A percentile compares a stretch with the other conserved stretches of the same genome.
phyloP scores from a whole-genome alignment of 2,797 vertebrate species.

The Rhinatrema bivittatum region DNA sequence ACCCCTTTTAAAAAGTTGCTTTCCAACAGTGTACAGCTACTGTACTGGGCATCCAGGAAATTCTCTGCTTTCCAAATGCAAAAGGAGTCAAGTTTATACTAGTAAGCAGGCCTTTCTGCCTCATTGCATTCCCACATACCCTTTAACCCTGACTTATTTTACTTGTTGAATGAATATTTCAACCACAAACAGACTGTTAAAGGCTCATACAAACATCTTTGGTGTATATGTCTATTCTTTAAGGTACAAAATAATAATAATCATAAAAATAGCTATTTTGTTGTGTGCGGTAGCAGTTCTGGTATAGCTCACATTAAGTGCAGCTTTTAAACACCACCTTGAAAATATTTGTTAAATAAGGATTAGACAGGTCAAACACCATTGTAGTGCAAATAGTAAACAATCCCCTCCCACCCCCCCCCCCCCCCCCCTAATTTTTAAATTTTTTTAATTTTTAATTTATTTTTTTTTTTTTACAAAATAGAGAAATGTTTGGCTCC shows the following conservation, averaged over 20 bases:
- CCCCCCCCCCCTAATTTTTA: too few species aligned
- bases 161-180: constrained; percentile 43
- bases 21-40: constrained; percentile 52
- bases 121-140: constrained; percentile 13
- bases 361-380: constrained; percentile 80
- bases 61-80: constrained; percentile 29
- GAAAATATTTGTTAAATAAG: constrained; percentile 77
- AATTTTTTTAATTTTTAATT: constrained; percentile 55
- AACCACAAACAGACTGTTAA: constrained; percentile 62
- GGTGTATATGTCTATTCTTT: constrained; percentile 73
- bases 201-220: constrained; percentile 78
- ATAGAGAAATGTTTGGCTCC: constrained; percentile 97
- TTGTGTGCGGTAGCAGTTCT: constrained; percentile 70
- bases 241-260: constrained; percentile 72
- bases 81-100: constrained; percentile 29
- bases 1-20: constrained; percentile 35
- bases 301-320: constrained; percentile 78
- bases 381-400: constrained; percentile 98
- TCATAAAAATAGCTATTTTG: constrained; percentile 74
- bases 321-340: constrained; percentile 69
- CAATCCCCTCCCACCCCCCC: too few species aligned
- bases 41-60: constrained; percentile 41
- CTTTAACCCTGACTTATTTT: constrained; percentile 43
- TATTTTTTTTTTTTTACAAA: constrained; percentile 51
- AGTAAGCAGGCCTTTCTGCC: constrained; percentile 7